Base-by-base conservation (phyloP, 2,113 vertebrate genomes). In the Columbina picui region DNA sequence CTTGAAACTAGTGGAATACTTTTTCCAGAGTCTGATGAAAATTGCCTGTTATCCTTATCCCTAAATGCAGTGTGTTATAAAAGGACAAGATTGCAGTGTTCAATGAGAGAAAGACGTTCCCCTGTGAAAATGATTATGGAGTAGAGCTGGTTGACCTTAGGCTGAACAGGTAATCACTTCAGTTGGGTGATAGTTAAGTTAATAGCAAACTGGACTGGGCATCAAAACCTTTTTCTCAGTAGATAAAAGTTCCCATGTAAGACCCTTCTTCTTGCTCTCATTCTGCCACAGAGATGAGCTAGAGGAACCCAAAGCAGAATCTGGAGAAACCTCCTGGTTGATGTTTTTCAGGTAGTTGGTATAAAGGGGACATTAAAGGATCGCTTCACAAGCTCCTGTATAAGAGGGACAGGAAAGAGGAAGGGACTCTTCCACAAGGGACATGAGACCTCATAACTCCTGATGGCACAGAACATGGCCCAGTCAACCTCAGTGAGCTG, bases 1-100 rank as follows among this genome's bases (percentile, higher is more conserved):
- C 79, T 63, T 68, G 45, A 82, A 82, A 87, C 27, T 68, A 84
- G 18, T 43, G 38, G 20, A 91, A 83, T 82, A 53, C 12, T 10
- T 84, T 91, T 95, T 19, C 47, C 73, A 89, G 56, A 71, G 25
- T 36, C 45, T 84, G 65, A 93, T 82, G 55, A 69, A 89, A 94
- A 65, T 60, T 81, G 21, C 69, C 43, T 81, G 19, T 90, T 92
- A 91, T 89, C 84, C 49, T 95, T 90, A 79, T 6, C 23, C 30
- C 21, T 70, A 76, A 96, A 81, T 49, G 34, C 8, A 92, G 23
- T 0, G 0, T 7, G 8, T 41, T 78, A 43, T 39, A 56, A 60
- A 87, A 81, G 56, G 39, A 52, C 32, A 88, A 88, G 34, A 80
- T 75, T 92, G 41, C 53, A 68, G 45, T 4, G 22, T 55, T 84